A percentile compares a stretch with the other conserved stretches of the same genome.
Evolutionary conservation across 2,113 vertebrate genomes (phyloP).

Genomic region (Malurus cyaneus): DNA sequence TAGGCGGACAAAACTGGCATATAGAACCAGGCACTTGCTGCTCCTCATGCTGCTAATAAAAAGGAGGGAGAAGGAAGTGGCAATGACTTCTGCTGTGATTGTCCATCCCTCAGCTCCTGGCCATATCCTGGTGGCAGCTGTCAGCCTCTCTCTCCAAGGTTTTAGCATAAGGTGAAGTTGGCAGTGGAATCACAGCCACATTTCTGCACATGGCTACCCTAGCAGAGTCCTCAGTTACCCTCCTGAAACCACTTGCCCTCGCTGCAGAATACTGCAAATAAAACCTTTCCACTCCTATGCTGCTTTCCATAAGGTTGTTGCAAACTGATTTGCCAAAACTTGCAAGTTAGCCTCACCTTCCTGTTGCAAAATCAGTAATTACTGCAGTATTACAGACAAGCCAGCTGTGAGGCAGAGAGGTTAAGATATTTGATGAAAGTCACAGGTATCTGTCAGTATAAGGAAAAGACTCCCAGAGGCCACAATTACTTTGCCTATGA

Average conservation of each 20-base stretch:
- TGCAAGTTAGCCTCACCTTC: background rate
- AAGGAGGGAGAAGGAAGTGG: background rate
- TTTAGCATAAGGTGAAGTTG: background rate
- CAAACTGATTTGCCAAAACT: background rate
- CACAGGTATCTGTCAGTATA: background rate
- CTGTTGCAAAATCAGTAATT: constrained; percentile 14
- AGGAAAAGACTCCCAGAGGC: background rate
- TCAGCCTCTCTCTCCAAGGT: background rate
- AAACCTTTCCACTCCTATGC: background rate
- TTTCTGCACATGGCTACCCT: background rate
- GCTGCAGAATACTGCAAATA: background rate
- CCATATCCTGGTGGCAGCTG: background rate
- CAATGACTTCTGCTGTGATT: background rate
- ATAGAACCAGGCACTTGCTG: background rate
- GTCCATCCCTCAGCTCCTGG: background rate
- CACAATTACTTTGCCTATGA: background rate
- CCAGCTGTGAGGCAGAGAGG: background rate
- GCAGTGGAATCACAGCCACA: background rate
- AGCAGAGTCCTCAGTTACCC: background rate
- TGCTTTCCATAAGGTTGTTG: background rate
- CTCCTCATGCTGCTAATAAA: background rate
- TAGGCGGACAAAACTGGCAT: background rate
- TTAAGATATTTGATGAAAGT: background rate
- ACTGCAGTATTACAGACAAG: background rate
- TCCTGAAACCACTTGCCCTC: background rate